These are phyloP conservation scores for Heliconius congener DNA, from an alignment of 1,140 invertebrate genomes.

Conservation along the genomic window DNA sequence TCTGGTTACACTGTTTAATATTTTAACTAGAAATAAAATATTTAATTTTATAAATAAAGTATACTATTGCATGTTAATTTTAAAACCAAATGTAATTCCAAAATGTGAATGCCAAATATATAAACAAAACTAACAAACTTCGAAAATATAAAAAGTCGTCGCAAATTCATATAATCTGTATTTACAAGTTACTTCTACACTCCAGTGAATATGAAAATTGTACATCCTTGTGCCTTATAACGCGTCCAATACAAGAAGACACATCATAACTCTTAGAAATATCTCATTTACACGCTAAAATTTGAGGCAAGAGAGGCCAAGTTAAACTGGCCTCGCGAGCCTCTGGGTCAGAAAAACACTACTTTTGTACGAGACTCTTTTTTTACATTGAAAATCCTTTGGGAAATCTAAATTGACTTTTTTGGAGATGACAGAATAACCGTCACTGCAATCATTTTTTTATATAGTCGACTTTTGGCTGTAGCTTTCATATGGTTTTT, in stretches of 20 bases:
- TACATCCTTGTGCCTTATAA: constrained; percentile 28
- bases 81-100: background rate
- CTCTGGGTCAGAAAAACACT: constrained; percentile 33
- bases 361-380: constrained; percentile 36
- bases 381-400: constrained; percentile 34
- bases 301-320: constrained; percentile 17
- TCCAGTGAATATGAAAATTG: constrained; percentile 21
- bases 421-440: constrained; percentile 33
- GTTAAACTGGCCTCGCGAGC: constrained; percentile 14
- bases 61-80: too few relatives aligned
- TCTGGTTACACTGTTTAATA: too few relatives aligned
- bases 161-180: constrained; percentile 5
- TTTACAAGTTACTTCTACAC: constrained; percentile 14
- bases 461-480: constrained; percentile 22
- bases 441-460: constrained; percentile 26
- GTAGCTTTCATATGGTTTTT: background rate
- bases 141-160: background rate
- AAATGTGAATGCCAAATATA: background rate
- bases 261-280: constrained; percentile 30
- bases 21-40: too few relatives aligned
- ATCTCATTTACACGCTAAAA: constrained; percentile 14
- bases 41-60: too few relatives aligned
- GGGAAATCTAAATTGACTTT: constrained; percentile 35
- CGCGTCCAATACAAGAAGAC: constrained; percentile 20
- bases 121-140: background rate